phyloP scores from a whole-genome alignment of 2,797 vertebrate genomes.

The Melanotaenia boesemani region DNA sequence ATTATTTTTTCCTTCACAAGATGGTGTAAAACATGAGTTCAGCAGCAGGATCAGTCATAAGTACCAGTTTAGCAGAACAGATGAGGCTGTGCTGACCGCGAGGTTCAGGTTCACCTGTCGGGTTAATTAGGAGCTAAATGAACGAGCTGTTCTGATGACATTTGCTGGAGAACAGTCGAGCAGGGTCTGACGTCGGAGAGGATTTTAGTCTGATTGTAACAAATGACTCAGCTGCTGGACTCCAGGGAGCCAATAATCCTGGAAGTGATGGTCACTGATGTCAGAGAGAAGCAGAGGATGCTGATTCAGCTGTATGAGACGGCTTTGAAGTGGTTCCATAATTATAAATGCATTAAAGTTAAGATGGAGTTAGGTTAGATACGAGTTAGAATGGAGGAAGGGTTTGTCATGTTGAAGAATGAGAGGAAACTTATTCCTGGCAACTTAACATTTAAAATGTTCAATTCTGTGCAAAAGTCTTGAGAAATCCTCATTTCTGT shows the following conservation, averaged over 20 bases:
- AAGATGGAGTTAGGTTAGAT: too few relatives aligned
- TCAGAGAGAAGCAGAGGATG: not conserved
- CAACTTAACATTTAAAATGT: too few relatives aligned
- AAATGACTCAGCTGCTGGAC: not conserved
- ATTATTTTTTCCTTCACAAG: not conserved
- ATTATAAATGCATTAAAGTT: too few relatives aligned
- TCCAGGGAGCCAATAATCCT: constrained; percentile 2
- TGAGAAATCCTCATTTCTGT: too few relatives aligned
- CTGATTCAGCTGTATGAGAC: too few relatives aligned
- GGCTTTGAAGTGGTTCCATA: too few relatives aligned
- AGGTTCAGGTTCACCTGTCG: not conserved
- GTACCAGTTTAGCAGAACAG: not conserved
- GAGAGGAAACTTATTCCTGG: too few relatives aligned
- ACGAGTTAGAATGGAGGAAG: too few relatives aligned
- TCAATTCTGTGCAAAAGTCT: too few relatives aligned
- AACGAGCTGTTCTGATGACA: constrained; percentile 13
- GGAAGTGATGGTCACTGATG: not conserved
- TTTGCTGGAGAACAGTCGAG: not conserved
- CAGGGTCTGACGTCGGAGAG: not conserved
- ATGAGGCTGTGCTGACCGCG: not conserved
- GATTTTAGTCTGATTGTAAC: not conserved
- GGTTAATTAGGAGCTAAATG: constrained; percentile 45
- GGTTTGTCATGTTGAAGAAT: too few relatives aligned
- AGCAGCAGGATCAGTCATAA: not conserved
- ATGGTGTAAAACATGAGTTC: not conserved